These are phyloP conservation scores for Galaxias olidus DNA, from an alignment of 2,797 vertebrate species.

Conservation along the genomic window DNA sequence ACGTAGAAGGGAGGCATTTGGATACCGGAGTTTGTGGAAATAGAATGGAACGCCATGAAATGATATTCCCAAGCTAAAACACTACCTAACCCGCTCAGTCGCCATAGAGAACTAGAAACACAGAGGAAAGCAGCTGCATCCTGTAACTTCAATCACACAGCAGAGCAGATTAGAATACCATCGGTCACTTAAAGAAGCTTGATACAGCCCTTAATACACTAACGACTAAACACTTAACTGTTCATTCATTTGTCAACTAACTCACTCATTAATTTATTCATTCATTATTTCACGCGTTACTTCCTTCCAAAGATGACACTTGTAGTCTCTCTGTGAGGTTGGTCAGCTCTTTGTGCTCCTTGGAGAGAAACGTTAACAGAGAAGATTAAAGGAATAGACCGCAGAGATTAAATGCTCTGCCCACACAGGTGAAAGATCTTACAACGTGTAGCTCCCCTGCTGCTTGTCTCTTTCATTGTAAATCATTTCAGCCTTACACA, in stretches of 20 bases:
- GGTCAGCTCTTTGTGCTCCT: not conserved
- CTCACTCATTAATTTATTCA: not conserved
- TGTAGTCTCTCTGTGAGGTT: not conserved
- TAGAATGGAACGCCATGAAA: too few relatives aligned
- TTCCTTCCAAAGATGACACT: not conserved
- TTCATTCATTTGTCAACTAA: not conserved
- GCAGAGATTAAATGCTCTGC: conserved; percentile 23
- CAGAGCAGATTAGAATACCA: not conserved
- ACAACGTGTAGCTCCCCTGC: conserved; percentile 18
- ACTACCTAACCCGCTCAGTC: too few relatives aligned
- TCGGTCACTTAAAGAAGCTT: not conserved
- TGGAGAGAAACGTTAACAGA: conserved; percentile 51
- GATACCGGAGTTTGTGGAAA: too few relatives aligned
- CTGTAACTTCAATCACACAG: too few relatives aligned
- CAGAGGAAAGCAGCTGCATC: too few relatives aligned
- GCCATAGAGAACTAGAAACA: too few relatives aligned
- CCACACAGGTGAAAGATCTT: conserved; percentile 35
- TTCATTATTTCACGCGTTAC: not conserved
- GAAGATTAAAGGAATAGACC: conserved; percentile 33
- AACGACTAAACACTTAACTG: not conserved
- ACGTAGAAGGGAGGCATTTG: too few relatives aligned
- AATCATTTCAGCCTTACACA: not conserved
- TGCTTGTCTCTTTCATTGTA: conserved; percentile 16
- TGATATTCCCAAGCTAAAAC: too few relatives aligned
- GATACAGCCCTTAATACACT: too few relatives aligned